Evolutionary conservation across 1,140 invertebrate genomes (phyloP).

Genomic region (Harlomillsia oculata): DNA sequence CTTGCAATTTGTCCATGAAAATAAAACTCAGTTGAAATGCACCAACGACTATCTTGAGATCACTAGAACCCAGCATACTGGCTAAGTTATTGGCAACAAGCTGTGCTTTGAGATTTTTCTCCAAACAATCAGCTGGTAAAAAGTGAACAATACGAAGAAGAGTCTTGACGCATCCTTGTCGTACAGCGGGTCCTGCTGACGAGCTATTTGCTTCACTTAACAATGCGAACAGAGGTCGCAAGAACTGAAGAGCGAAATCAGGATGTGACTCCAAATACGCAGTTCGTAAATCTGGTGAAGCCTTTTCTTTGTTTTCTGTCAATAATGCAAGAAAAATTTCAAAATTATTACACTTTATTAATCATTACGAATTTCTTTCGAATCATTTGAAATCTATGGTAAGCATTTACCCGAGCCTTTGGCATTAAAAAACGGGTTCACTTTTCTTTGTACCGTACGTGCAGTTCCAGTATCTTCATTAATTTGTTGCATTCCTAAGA

Average conservation of each 20-base stretch:
- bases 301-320: slow-evolving; percentile 7
- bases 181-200: slow-evolving; percentile 90
- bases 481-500: slow-evolving; percentile 95
- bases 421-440: slow-evolving; percentile 37
- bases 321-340: not conserved
- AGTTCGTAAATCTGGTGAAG: slow-evolving; percentile 22
- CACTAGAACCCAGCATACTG: slow-evolving; percentile 83
- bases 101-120: slow-evolving; percentile 81
- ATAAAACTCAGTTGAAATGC: slow-evolving; percentile 95
- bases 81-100: slow-evolving; percentile 93
- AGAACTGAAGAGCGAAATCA: slow-evolving; percentile 64
- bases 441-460: slow-evolving; percentile 70
- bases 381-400: too few species aligned
- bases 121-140: slow-evolving; percentile 69
- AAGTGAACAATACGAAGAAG: slow-evolving; percentile 92
- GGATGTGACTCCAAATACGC: slow-evolving; percentile 41
- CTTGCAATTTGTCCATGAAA: slow-evolving; percentile 87
- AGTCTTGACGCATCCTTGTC: slow-evolving; percentile 92
- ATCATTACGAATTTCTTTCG: too few species aligned
- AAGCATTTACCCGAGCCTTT: not conserved
- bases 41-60: slow-evolving; percentile 71
- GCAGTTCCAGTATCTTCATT: slow-evolving; percentile 94
- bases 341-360: not conserved
- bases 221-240: slow-evolving; percentile 78
- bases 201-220: slow-evolving; percentile 95